Evolutionary conservation across 2,888 invertebrate species (phyloP).

Genomic region (Nebria brevicollis): DNA sequence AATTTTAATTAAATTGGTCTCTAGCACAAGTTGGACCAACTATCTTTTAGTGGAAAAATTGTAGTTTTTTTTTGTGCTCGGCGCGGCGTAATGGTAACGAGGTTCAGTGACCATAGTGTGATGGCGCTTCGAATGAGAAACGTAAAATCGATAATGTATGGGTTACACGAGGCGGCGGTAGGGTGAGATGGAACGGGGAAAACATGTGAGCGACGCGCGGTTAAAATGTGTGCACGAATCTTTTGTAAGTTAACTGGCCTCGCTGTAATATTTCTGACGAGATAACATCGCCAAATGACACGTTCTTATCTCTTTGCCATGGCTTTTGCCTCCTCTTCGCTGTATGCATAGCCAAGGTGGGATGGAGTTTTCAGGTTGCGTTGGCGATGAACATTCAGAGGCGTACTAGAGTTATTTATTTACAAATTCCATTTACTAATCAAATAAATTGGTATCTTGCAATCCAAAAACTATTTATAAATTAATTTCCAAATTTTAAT

Average conservation of each 20-base stretch:
- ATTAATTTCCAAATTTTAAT: too few relatives aligned
- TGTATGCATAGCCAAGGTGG: neutral
- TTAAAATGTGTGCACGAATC: conserved; percentile 40
- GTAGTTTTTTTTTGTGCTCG: neutral
- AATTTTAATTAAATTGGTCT: neutral
- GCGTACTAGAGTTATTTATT: neutral
- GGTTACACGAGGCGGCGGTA: neutral
- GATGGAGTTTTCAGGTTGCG: neutral
- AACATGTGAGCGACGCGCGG: conserved; percentile 13
- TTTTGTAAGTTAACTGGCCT: conserved; percentile 44
- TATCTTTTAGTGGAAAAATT: neutral
- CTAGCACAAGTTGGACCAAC: neutral
- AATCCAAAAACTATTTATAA: too few relatives aligned
- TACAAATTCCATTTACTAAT: too few relatives aligned
- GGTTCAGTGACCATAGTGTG: conserved; percentile 1
- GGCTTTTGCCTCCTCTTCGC: neutral
- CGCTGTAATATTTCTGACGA: conserved; percentile 38
- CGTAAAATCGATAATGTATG: conserved; percentile 20
- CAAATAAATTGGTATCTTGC: too few relatives aligned
- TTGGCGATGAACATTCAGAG: neutral
- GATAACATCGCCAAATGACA: conserved; percentile 44
- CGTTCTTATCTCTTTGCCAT: conserved; percentile 35
- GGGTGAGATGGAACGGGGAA: neutral
- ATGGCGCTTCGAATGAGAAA: conserved; percentile 7
- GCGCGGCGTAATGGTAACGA: neutral